Conservation (phyloP, 2,113 vertebrate genomes). For the Apistogramma diplotaenia region DNA sequence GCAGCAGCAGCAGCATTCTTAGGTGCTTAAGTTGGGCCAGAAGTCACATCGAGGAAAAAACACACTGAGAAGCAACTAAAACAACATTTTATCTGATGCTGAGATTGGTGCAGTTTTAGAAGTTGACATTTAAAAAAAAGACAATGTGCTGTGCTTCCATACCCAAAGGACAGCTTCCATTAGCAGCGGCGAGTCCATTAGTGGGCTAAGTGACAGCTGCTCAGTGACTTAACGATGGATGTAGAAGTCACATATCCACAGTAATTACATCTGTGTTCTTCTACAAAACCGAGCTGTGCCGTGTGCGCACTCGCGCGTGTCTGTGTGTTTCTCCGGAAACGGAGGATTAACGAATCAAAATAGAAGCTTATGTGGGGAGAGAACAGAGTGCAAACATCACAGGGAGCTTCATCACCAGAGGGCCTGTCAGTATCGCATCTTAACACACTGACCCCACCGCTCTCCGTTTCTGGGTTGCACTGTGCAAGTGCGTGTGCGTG, state of each 20-base stretch:
- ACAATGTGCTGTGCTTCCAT: background rate
- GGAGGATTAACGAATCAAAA: conserved; percentile 60
- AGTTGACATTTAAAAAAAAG: background rate
- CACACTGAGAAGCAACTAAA: background rate
- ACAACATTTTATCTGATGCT: background rate
- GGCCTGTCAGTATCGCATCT: conserved; percentile 25
- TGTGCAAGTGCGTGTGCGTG: background rate
- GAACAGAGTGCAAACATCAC: conserved; percentile 34
- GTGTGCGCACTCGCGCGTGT: background rate
- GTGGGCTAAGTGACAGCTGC: conserved; percentile 54
- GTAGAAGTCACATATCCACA: conserved; percentile 35
- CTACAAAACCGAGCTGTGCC: background rate
- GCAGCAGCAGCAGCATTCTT: background rate
- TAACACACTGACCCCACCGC: conserved; percentile 28
- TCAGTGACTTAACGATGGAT: conserved; percentile 38
- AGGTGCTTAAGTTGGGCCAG: background rate
- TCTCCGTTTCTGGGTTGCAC: background rate
- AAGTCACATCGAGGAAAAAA: background rate
- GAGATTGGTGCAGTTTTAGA: background rate
- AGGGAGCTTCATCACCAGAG: conserved; percentile 46
- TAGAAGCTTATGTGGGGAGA: conserved; percentile 44
- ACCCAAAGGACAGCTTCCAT: conserved; percentile 45
- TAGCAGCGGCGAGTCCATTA: conserved; percentile 53
- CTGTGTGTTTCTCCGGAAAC: conserved; percentile 33
- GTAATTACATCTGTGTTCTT: conserved; percentile 38